Evolutionary conservation across 1,140 invertebrate genomes (phyloP), one percentile per base, ranked within the genome.

Genomic region (Pachyrhynchus sulphureomaculatus): DNA sequence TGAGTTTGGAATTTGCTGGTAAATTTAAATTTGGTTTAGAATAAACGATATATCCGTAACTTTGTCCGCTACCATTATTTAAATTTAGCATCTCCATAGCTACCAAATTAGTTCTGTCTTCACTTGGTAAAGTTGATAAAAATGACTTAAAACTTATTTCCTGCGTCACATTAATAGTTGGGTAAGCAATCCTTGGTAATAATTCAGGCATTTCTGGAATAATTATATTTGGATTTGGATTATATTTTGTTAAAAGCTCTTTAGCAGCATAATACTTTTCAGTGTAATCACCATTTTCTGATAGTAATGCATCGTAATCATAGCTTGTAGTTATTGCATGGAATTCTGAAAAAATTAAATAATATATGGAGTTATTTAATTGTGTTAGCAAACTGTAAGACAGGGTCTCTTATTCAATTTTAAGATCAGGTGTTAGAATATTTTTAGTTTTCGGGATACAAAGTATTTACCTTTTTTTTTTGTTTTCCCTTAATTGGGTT

Each of bases 31-130:
- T 62, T 13, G 69, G 59, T 51, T 76, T 80, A 1, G 57, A 41
- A 64, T 86, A 84, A 12, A 83, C 55, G 47, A 83, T 77, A 64
- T 81, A 85, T 0, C 84, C 84, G 67, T 82, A 84, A 59, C 79
- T 79, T 73, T 86, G 84, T 0, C 83, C 83, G 64, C 71, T 77
- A 5, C 73, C 75, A 32, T 78, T 73, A 60, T 83, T 81, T 13
- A 83, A 78, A 12, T 77, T 70, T 23, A 85, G 69, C 39, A 75
- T 69, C 71, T 86, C 84, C 84, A 86, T 86, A 21, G 76, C 65
- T 3, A 78, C 42, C 8, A 72, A 41, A 26, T 20, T 29, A 37
- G 9, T 13, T 21, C 59, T 18, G 34, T 13, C 15, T 68, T 67
- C 4, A 23, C 48, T 18, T 47, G 53, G 65, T 6, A 68, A 45